Evolutionary conservation across 35 echinoderm and acorn worm genomes (phyloP), one percentile per base, ranked within the genome.

Genomic region (Nesometra sesokonis): DNA sequence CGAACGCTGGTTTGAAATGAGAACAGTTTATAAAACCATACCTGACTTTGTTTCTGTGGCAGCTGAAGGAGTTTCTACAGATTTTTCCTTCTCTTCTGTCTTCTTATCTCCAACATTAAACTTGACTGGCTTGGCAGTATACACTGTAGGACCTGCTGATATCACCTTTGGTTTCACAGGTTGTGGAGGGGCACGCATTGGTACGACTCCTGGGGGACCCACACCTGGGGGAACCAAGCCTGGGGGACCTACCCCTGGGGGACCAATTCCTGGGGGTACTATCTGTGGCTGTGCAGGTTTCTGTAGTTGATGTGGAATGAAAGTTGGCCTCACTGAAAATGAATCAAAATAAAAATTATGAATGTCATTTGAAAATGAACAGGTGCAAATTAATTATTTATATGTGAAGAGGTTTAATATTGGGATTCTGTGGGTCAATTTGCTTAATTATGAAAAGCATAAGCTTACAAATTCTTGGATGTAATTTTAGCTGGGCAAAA

Each of bases 291-390:
- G 35, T n/a, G n/a, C n/a, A n/a, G n/a, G n/a, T n/a, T n/a, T n/a
- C n/a, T 85, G 89, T 3, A 90, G 11, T 80, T 85, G 83, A 77
- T 90, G 89, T 17, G 89, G 89, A 33, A 90, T 85, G 32, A 90
- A 90, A 79, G 82, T n/a, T 30, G 82, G 82, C 29, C 46, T 30
- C 35, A 46, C 46, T 57, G 37, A 35, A 52, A 77, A 21, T 31
- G 5, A 35, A 84, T 32, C 13, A 81, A 32, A 67, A 17, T 67
- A 7, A 43, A 7, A 7, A 4, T 43, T 43, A 7, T 15, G 15
- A 43, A 43, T 43, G 38, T n/a, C n/a, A n/a, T n/a, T n/a, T n/a
- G n/a, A n/a, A n/a, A n/a, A n/a, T n/a, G n/a, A n/a, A n/a, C n/a
- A n/a, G n/a, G n/a, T n/a, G n/a, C n/a, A n/a, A n/a, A n/a, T n/a